These are phyloP conservation scores for Cassiopea xamachana DNA, from an alignment of 30 jellyfish, hydroid and myxozoan genomes.

Conservation along the genomic window DNA sequence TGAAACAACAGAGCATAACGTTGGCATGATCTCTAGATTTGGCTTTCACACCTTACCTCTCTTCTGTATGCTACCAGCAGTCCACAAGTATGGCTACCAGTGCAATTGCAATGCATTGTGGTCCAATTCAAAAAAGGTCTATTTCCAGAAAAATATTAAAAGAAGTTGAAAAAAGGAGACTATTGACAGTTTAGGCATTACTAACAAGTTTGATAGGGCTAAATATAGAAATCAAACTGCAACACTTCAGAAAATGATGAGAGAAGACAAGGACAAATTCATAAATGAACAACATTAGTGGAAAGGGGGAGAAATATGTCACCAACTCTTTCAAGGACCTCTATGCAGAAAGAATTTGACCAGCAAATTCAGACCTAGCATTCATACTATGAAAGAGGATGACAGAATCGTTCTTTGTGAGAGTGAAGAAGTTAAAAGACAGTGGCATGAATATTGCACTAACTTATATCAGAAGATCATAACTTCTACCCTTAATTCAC, in stretches of 20 bases:
- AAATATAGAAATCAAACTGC: neutral
- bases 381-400: slow-evolving; percentile 7
- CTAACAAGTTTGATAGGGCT: too few relatives aligned
- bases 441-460: slow-evolving; percentile 5
- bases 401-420: neutral
- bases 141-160: too few relatives aligned
- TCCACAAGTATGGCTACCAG: too few relatives aligned
- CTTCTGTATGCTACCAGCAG: too few relatives aligned
- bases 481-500: slow-evolving; percentile 9
- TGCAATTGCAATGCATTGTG: too few relatives aligned
- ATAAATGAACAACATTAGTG: neutral
- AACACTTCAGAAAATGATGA: neutral
- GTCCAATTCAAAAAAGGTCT: too few relatives aligned
- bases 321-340: slow-evolving; percentile 13
- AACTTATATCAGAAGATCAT: neutral
- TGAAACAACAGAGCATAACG: too few relatives aligned
- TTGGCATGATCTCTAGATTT: too few relatives aligned
- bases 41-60: too few relatives aligned
- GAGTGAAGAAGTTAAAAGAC: neutral
- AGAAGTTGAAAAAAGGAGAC: too few relatives aligned
- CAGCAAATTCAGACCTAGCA: slow-evolving; percentile 22
- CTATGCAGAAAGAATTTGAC: slow-evolving; percentile 32
- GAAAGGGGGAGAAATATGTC: slow-evolving; percentile 11
- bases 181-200: too few relatives aligned
- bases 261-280: neutral